A percentile compares a stretch with the other conserved stretches of the same genome.
phyloP scores from a whole-genome alignment of 2,113 vertebrate species.

The Chascanopsetta lugubris region DNA sequence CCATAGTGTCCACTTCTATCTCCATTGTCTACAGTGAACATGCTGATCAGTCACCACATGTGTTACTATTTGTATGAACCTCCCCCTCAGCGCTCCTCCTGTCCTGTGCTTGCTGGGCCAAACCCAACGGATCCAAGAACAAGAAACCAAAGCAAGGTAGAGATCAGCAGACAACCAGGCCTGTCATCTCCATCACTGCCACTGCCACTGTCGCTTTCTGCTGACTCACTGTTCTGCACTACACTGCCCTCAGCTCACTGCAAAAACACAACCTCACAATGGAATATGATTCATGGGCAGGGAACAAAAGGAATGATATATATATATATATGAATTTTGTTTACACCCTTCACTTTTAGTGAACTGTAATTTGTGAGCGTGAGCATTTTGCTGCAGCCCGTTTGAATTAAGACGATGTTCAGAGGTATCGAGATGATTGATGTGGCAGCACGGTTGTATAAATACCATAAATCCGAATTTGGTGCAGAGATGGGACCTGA shows the following conservation, averaged over 20 bases:
- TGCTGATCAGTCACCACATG: too few relatives aligned
- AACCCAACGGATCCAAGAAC: conserved; percentile 84
- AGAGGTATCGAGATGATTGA: too few relatives aligned
- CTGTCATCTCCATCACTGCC: conserved; percentile 32
- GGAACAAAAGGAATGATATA: too few relatives aligned
- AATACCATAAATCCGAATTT: too few relatives aligned
- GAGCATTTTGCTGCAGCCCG: too few relatives aligned
- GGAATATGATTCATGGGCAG: too few relatives aligned
- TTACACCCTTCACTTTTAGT: too few relatives aligned
- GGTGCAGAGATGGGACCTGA: too few relatives aligned
- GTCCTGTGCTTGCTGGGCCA: conserved; percentile 80
- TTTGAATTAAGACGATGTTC: too few relatives aligned
- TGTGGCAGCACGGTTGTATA: too few relatives aligned
- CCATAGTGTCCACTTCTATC: conserved; percentile 3
- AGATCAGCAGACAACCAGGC: conserved; percentile 11
- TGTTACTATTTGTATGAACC: conserved; percentile 50
- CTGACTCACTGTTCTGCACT: conserved; percentile 1
- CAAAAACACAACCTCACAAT: neutral
- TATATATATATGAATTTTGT: too few relatives aligned
- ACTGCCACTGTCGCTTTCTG: conserved; percentile 9
- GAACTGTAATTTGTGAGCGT: too few relatives aligned
- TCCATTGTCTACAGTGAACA: conserved; percentile 37
- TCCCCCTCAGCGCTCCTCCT: conserved; percentile 81
- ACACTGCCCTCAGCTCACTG: neutral
- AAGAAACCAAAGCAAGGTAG: conserved; percentile 92